A percentile compares a stretch with the other conserved stretches of the same genome.
Evolutionary conservation across 1,140 invertebrate genomes (phyloP).

Genomic region (Scaptomyza hsui): DNA sequence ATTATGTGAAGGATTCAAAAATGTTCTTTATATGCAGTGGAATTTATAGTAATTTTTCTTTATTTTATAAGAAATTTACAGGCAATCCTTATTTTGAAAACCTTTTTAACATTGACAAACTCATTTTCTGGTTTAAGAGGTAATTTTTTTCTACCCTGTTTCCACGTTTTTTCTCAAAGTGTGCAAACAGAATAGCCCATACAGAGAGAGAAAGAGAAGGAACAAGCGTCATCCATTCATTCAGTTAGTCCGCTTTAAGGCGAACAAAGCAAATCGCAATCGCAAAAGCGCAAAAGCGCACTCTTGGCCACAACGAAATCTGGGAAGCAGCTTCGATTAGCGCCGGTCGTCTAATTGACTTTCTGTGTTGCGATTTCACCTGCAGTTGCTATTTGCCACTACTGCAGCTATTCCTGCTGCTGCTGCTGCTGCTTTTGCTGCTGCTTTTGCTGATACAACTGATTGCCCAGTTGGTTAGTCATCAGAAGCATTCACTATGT

Average conservation of each 20-base stretch:
- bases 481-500: not conserved
- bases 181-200: not conserved
- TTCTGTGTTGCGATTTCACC: conserved; percentile 76
- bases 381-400: conserved; percentile 33
- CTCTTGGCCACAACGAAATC: conserved; percentile 40
- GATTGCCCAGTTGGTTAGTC: conserved; percentile 14
- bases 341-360: conserved; percentile 72
- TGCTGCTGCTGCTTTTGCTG: conserved; percentile 6
- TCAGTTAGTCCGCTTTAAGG: conserved; percentile 7
- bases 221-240: conserved; percentile 49
- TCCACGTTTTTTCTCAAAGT: not conserved
- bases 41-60: no score
- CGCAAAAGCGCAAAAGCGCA: not conserved
- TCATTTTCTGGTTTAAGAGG: no score
- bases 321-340: conserved; percentile 64
- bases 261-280: not conserved
- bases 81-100: no score
- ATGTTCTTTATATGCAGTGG: no score
- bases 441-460: conserved; percentile 12
- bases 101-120: no score
- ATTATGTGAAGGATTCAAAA: no score
- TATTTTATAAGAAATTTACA: no score
- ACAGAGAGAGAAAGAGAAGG: not conserved
- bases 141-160: no score
- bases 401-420: conserved; percentile 1